These are phyloP conservation scores for Harpalus rufipes DNA, from an alignment of 2,888 invertebrate genomes.

Conservation along the genomic window DNA sequence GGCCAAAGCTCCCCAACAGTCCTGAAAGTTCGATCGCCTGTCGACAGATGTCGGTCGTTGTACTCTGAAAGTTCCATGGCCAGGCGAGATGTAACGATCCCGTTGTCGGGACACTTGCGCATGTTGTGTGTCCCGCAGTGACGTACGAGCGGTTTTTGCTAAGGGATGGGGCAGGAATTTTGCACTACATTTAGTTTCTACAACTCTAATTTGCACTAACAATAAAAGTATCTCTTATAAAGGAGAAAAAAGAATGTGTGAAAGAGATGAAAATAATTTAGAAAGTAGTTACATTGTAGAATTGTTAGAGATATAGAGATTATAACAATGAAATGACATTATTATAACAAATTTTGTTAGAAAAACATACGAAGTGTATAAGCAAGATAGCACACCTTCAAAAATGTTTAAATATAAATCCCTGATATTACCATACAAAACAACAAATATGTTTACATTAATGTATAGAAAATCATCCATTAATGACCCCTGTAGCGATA, in stretches of 20 bases:
- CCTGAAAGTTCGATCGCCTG: slow-evolving; percentile 36
- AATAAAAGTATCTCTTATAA: neutral
- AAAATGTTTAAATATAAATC: no score
- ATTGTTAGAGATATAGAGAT: neutral
- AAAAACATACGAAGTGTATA: no score
- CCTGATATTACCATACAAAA: no score
- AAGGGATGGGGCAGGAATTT: neutral
- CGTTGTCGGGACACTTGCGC: slow-evolving; percentile 24
- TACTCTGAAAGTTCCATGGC: slow-evolving; percentile 44
- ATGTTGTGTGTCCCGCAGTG: slow-evolving; percentile 33
- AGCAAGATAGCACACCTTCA: no score
- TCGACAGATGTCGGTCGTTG: slow-evolving; percentile 57
- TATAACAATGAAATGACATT: neutral
- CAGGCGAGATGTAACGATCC: slow-evolving; percentile 59
- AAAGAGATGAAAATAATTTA: neutral
- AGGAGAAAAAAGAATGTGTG: neutral
- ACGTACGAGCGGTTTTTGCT: slow-evolving; percentile 30
- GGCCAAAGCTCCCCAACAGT: slow-evolving; percentile 16
- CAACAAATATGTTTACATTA: no score
- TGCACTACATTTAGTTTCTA: slow-evolving; percentile 33
- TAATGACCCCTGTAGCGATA: no score
- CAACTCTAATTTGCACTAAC: slow-evolving; percentile 38
- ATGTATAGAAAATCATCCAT: no score
- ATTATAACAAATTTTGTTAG: neutral
- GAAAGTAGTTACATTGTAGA: no score